phyloP scores from a whole-genome alignment of 1,140 invertebrate species.

The Cotesia typhae region DNA sequence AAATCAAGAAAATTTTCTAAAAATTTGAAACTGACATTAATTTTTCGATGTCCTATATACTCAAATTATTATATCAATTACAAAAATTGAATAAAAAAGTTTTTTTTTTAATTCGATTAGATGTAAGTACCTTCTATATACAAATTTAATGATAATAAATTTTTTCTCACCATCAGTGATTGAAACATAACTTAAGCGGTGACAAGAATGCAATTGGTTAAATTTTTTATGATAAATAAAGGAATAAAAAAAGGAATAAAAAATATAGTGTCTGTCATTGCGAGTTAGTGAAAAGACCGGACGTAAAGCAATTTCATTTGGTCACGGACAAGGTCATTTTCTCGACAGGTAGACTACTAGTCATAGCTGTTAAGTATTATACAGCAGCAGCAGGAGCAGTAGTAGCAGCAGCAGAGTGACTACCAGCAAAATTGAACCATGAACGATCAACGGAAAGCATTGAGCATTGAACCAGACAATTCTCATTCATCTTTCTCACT shows the following conservation, averaged over 20 bases:
- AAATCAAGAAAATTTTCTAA: too few species aligned
- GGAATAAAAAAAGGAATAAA: too few species aligned
- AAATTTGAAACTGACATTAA: too few species aligned
- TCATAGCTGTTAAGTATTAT: not conserved
- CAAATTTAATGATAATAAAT: too few species aligned
- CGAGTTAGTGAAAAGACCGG: conserved; percentile 29
- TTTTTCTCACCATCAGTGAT: not conserved
- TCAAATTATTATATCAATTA: too few species aligned
- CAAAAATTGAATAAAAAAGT: too few species aligned
- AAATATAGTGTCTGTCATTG: not conserved
- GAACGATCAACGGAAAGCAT: not conserved
- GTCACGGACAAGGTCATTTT: conserved; percentile 43
- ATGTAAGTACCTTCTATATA: too few species aligned
- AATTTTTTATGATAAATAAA: conserved; percentile 18
- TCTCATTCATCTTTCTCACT: conserved; percentile 43
- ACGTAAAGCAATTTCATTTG: conserved; percentile 42
- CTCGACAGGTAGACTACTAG: conserved; percentile 39
- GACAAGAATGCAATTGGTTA: conserved; percentile 25
- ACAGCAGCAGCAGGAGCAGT: not conserved
- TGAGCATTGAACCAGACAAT: conserved; percentile 29
- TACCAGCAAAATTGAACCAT: conserved; percentile 15
- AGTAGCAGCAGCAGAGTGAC: too few species aligned
- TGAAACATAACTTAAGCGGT: not conserved
- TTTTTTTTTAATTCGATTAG: too few species aligned
- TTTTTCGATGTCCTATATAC: too few species aligned